Base-by-base conservation (phyloP, 2,888 invertebrate species). In the Trissolcus japonicus region DNA sequence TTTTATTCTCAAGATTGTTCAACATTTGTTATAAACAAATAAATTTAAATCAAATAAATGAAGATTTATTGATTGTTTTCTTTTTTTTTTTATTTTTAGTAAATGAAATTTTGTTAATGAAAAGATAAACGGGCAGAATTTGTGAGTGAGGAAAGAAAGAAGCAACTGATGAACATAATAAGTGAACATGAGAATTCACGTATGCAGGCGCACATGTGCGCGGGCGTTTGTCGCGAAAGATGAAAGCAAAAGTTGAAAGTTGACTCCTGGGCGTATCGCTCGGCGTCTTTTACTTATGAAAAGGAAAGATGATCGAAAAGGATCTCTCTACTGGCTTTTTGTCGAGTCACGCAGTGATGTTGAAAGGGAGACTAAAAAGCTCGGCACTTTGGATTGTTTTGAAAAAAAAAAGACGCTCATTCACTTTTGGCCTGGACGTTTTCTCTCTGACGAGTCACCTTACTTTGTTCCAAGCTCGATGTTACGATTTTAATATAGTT, bases 161-260 rank as follows among this genome's bases (percentile, higher is more conserved):
- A 51, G 51, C 21, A 60, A 56, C 63, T 50, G 50, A 57, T 54
- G 59, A 63, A 54, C 62, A 35, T 51, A 40, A 56, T 48, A 63
- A 72, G 59, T 21, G 14, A 13, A 21, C 53, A 29, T 61, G 43
- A n/a, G n/a, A 35, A 60, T 65, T 60, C 63, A 53, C 51, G 48
- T 66, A 71, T 63, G 62, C 61, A 56, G 25, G 48, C 50, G 16
- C 51, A 61, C 16, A 65, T 54, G 51, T 60, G 65, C 66, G 55
- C 55, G 59, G 17, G 53, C 50, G 77, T 61, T 50, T 66, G 73
- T 61, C 63, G 66, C 54, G 43, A 54, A 61, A 73, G 73, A 73
- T 73, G 73, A 73, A 73, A 73, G 73, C 73, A 72, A 72, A 72
- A 72, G 72, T 72, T 72, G 72, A 73, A 73, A 66, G 66, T 73